phyloP scores from a whole-genome alignment of 2,797 vertebrate species.

The Lateolabrax maculatus region DNA sequence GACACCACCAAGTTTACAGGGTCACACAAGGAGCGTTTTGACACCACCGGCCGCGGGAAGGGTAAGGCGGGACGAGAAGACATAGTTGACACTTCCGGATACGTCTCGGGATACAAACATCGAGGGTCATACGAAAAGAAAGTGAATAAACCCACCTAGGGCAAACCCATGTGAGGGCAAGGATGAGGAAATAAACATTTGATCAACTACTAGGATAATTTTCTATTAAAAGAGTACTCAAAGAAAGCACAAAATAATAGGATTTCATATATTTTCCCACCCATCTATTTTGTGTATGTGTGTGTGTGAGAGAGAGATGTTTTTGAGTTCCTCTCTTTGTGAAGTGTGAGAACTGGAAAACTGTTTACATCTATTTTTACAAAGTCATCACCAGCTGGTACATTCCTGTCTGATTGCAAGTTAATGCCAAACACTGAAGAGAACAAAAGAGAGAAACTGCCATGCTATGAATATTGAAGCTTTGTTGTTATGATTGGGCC shows the following conservation, averaged over 20 bases:
- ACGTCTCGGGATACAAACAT: slow-evolving; percentile 96
- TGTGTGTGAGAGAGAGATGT: slow-evolving; percentile 62
- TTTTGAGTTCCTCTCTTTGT: slow-evolving; percentile 79
- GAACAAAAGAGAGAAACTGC: slow-evolving; percentile 63
- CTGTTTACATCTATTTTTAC: slow-evolving; percentile 87
- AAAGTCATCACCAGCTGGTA: slow-evolving; percentile 84
- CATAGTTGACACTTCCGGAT: slow-evolving; percentile 93
- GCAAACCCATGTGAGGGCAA: slow-evolving; percentile 81
- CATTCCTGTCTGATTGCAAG: slow-evolving; percentile 84
- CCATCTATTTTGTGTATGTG: slow-evolving; percentile 64
- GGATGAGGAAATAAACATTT: slow-evolving; percentile 69
- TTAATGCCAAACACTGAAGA: slow-evolving; percentile 80
- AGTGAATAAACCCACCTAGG: slow-evolving; percentile 79
- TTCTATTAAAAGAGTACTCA: slow-evolving; percentile 75
- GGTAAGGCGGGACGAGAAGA: slow-evolving; percentile 96
- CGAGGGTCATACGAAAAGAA: slow-evolving; percentile 96
- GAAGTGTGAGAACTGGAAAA: slow-evolving; percentile 88
- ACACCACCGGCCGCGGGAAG: slow-evolving; percentile 92
- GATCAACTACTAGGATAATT: slow-evolving; percentile 72
- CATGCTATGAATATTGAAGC: slow-evolving; percentile 60
- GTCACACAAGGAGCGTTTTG: slow-evolving; percentile 97
- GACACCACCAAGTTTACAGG: slow-evolving; percentile 96
- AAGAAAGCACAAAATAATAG: slow-evolving; percentile 83
- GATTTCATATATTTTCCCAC: slow-evolving; percentile 78
- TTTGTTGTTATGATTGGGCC: slow-evolving; percentile 67